phyloP scores from a whole-genome alignment of 2,113 vertebrate genomes.

The Platanista minor region DNA sequence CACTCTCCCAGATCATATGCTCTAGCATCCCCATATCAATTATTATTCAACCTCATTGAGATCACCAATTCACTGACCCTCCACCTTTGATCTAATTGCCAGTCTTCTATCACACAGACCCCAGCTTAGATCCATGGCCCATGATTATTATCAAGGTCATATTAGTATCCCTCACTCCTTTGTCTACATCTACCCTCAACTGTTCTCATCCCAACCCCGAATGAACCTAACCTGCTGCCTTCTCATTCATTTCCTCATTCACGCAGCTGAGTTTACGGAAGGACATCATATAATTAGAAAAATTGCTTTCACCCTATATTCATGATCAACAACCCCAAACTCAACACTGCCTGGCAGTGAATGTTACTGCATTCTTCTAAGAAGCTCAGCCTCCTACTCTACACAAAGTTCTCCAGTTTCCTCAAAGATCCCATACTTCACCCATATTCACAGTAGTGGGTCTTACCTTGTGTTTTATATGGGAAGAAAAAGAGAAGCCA shows the following conservation, averaged over 20 bases:
- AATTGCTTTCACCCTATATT: not conserved
- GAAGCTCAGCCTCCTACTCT: not conserved
- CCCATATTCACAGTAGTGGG: not conserved
- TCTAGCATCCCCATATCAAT: not conserved
- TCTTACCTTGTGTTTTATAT: not conserved
- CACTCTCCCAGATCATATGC: not conserved
- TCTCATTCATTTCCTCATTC: not conserved
- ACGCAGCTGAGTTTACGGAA: not conserved
- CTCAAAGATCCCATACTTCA: not conserved
- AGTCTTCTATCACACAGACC: not conserved
- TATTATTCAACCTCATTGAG: not conserved
- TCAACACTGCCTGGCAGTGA: not conserved
- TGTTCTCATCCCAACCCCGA: not conserved
- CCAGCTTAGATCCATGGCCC: not conserved
- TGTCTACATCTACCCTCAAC: not conserved
- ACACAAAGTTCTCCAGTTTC: not conserved
- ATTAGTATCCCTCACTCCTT: not conserved
- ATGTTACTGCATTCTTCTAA: not conserved
- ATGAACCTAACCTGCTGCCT: not conserved
- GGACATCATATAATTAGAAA: not conserved
- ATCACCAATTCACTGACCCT: not conserved
- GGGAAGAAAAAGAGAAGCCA: not conserved
- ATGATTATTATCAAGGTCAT: not conserved
- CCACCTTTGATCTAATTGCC: not conserved
- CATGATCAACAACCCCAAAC: not conserved